phyloP scores from a whole-genome alignment of 2,113 vertebrate species.

The Bettongia penicillata region DNA sequence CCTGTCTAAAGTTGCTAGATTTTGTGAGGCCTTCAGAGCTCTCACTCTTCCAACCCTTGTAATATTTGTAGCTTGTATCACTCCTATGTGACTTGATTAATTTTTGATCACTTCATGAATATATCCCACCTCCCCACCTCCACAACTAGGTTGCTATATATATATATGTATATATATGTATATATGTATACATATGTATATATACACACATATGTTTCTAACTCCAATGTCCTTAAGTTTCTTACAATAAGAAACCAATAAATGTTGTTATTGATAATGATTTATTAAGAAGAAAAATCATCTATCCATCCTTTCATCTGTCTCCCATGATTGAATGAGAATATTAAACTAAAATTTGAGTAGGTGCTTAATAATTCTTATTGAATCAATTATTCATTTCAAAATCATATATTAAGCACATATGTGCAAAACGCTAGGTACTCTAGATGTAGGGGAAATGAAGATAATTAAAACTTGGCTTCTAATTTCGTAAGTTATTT shows the following conservation, averaged over 20 bases:
- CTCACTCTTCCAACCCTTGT: background rate
- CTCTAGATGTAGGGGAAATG: background rate
- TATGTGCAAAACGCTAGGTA: background rate
- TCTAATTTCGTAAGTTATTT: background rate
- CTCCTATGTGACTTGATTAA: background rate
- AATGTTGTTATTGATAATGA: background rate
- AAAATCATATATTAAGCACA: background rate
- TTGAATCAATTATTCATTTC: background rate
- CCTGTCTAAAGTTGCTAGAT: background rate
- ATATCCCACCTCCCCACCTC: background rate
- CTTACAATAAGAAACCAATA: background rate
- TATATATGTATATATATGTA: too few species aligned
- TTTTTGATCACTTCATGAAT: background rate
- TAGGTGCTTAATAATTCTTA: background rate
- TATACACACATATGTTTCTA: too few species aligned
- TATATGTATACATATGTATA: too few species aligned
- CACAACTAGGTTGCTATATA: too few species aligned
- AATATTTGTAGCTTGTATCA: background rate
- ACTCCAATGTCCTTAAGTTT: background rate
- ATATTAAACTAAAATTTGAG: background rate
- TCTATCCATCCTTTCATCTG: background rate
- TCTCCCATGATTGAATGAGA: background rate
- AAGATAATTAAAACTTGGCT: background rate
- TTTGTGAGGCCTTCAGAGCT: background rate
- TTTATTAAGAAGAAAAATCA: background rate